Percentiles rank a stretch among this genome's conserved stretches.
Evolutionary conservation across 2,113 vertebrate species (phyloP).

Genomic region (Eupsittula cactorum): DNA sequence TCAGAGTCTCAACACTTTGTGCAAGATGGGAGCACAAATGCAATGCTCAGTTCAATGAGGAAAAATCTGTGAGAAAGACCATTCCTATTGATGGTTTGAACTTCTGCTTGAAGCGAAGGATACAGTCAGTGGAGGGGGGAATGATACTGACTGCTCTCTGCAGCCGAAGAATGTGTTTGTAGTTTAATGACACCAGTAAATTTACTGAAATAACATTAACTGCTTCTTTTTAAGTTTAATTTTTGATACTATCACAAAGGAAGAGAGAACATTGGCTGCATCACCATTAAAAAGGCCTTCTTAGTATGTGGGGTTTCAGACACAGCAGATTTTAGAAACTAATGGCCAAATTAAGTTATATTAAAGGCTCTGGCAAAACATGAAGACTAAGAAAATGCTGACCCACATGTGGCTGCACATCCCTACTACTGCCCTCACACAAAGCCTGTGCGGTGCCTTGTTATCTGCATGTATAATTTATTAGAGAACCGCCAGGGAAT

Average conservation of each 20-base stretch:
- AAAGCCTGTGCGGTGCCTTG: background rate
- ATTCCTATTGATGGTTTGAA: background rate
- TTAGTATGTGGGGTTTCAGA: constrained; percentile 39
- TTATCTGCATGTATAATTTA: background rate
- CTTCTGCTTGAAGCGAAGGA: background rate
- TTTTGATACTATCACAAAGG: constrained; percentile 14
- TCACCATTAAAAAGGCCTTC: background rate
- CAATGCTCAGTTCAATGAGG: background rate
- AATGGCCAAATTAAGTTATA: constrained; percentile 61
- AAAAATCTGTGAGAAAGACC: background rate
- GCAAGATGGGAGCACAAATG: background rate
- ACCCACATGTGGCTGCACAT: background rate
- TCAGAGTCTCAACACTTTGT: constrained; percentile 53
- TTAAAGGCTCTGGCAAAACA: constrained; percentile 24
- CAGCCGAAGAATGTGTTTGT: background rate
- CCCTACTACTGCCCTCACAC: background rate
- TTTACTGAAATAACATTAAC: constrained; percentile 21
- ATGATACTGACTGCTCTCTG: background rate
- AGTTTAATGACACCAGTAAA: constrained; percentile 46
- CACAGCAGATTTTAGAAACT: constrained; percentile 34
- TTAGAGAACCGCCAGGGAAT: background rate
- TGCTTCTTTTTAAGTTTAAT: background rate
- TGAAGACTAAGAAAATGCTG: background rate
- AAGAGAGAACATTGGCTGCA: background rate
- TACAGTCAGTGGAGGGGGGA: background rate